phyloP scores from a whole-genome alignment of 1,140 invertebrate genomes.

The Pteromalus puparum region DNA sequence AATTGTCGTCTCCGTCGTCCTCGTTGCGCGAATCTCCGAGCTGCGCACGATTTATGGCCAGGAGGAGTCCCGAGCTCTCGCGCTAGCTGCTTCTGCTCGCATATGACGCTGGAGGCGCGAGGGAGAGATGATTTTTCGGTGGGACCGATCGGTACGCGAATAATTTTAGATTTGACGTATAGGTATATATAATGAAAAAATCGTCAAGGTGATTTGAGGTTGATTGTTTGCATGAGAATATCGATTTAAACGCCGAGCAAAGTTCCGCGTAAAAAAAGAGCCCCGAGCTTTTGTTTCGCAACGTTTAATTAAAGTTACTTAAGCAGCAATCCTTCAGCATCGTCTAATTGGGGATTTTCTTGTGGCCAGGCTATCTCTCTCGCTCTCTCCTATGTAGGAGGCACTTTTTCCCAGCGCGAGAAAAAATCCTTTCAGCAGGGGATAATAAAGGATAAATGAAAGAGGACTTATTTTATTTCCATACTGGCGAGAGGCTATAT shows the following conservation, averaged over 20 bases:
- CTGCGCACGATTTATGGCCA: constrained; percentile 37
- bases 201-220: too few species aligned
- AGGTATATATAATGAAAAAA: too few species aligned
- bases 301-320: constrained; percentile 17
- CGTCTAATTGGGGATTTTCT: constrained; percentile 17
- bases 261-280: neutral
- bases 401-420: neutral
- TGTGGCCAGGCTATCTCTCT: neutral
- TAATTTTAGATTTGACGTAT: too few species aligned
- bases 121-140: neutral
- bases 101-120: neutral
- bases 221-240: neutral
- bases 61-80: neutral
- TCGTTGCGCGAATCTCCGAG: neutral
- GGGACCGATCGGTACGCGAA: neutral
- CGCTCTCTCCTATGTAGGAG: neutral
- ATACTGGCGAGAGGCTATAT: neutral
- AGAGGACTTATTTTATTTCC: constrained; percentile 27
- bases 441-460: constrained; percentile 30
- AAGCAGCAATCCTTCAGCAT: constrained; percentile 3
- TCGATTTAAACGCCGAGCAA: neutral
- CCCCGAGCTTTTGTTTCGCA: neutral
- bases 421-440: constrained; percentile 9
- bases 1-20: constrained; percentile 38
- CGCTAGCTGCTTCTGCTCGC: neutral